Base-by-base conservation (phyloP, 2,888 invertebrate species). In the Mesorhabditis sp. region DNA sequence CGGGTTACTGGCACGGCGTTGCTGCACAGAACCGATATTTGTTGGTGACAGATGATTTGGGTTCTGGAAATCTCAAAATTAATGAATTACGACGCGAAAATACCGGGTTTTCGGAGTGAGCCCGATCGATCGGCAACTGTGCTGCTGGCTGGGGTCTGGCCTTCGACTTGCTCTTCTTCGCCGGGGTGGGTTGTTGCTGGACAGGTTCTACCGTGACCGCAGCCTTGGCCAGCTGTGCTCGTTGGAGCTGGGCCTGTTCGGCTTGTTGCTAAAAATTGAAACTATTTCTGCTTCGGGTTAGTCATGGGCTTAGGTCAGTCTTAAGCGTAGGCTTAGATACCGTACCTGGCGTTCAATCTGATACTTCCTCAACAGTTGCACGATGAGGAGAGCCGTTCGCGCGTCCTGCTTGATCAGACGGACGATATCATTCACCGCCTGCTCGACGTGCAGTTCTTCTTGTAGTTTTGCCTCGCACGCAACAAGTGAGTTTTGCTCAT, bases 371-470 rank as follows among this genome's bases (percentile, higher is more conserved):
- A 85, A 69, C 28, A 85, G 72, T 7, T 82, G 82, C 2, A 85
- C 83, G 44, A 85, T 83, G 43, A 85, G 74, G 4, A 85, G 73
- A 41, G 85, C 82, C 5, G 82, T 79, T 43, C 80, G 70, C 5
- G 80, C 74, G 67, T 85, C 82, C 68, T 74, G 76, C 63, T 78
- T 76, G 42, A 78, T 76, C 43, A 76, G 65, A 42, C 83, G 79
- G 6, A 80, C 80, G 68, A 85, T 80, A 67, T 85, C 84, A 64
- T 81, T 73, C 45, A 85, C 80, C 1, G 85, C 84, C 43, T 80
- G 83, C 65, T 78, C 78, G 61, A 79, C 76, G 69, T 77, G 81
- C 43, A 83, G 66, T 68, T 82, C 83, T 70, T 82, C 82, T 45
- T 80, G 77, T 66, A 83, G 74, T 65, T 76, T 63, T 5, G 74